Conservation (phyloP, 2,113 vertebrate genomes). For the Piliocolobus tephrosceles region DNA sequence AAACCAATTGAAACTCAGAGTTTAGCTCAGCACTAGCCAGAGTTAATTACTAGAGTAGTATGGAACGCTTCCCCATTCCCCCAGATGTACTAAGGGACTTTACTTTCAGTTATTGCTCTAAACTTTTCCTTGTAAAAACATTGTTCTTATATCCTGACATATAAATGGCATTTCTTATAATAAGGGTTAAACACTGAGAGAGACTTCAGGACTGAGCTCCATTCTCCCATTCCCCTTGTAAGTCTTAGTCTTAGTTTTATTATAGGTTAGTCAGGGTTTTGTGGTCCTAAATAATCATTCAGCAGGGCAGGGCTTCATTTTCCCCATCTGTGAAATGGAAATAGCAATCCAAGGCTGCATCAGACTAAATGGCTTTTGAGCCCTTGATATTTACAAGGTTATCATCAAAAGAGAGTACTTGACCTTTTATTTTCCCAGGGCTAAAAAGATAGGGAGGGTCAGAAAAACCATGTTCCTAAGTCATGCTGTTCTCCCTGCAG, state of each 20-base stretch:
- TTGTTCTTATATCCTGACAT: not conserved
- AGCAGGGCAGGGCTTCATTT: not conserved
- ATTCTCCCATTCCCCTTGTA: not conserved
- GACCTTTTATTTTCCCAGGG: conserved; percentile 17
- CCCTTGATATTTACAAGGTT: conserved; percentile 25
- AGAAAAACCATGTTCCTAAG: not conserved
- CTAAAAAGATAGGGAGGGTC: conserved; percentile 11
- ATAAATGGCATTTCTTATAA: not conserved
- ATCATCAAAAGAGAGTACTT: conserved; percentile 31
- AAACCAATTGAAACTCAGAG: conserved; percentile 1
- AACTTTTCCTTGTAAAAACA: not conserved
- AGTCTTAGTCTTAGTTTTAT: not conserved
- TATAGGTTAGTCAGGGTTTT: not conserved
- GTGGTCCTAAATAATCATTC: not conserved
- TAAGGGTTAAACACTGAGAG: not conserved
- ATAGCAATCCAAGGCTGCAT: not conserved
- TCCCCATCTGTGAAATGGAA: not conserved
- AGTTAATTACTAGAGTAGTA: not conserved
- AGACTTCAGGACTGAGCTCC: not conserved
- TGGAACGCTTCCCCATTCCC: not conserved
- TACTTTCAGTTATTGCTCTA: not conserved
- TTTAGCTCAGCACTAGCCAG: not conserved
- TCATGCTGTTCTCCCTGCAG: not conserved
- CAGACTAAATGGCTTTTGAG: not conserved
- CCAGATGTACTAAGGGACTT: not conserved